Evolutionary conservation across 2,113 vertebrate genomes (phyloP), one percentile per base, ranked within the genome.

Genomic region (Nycticryphes semicollaris): DNA sequence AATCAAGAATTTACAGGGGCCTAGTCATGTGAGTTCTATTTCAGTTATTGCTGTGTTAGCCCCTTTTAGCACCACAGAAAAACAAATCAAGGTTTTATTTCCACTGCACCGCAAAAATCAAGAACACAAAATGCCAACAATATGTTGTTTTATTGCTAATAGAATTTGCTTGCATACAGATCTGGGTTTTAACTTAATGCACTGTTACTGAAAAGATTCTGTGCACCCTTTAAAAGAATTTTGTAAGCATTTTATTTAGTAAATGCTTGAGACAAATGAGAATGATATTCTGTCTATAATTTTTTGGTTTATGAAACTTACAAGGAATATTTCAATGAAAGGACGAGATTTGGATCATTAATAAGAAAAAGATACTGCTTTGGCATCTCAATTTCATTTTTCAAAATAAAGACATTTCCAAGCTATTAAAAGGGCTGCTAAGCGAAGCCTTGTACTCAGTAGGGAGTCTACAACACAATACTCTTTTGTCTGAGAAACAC

Each of bases 71-170:
- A 75, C 13, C 74, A 80, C 0, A 33, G 93, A 95, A 96, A 96
- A 96, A 94, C 48, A 87, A 95, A 96, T 79, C 77, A 84, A 87
- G 76, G 83, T 84, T 96, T 98, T 95, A 97, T 94, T 96, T 89
- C 87, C 74, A 83, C 47, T 59, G 84, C 86, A 84, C 59, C 62
- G 59, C 70, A 92, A 15, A 15, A 59, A 90, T 78, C 60, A 60
- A 74, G 89, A 94, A 79, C 51, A 96, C 57, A 74, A 96, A 79
- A 90, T 8, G 41, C 30, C 0, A 1, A 81, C 80, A 75, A 76
- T 78, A 62, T 28, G 64, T 54, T 67, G 64, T 7, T 97, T 95
- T 91, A 95, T 2, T 94, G 93, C 84, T 94, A 87, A 91, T 14
- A 50, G 53, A 45, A 50, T 92, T 66, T 79, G 75, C 53, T 37